Percentiles rank a stretch among this genome's conserved stretches.
These are phyloP conservation scores for Leuciscus waleckii DNA, from an alignment of 2,797 vertebrate species.

Conservation along the genomic window DNA sequence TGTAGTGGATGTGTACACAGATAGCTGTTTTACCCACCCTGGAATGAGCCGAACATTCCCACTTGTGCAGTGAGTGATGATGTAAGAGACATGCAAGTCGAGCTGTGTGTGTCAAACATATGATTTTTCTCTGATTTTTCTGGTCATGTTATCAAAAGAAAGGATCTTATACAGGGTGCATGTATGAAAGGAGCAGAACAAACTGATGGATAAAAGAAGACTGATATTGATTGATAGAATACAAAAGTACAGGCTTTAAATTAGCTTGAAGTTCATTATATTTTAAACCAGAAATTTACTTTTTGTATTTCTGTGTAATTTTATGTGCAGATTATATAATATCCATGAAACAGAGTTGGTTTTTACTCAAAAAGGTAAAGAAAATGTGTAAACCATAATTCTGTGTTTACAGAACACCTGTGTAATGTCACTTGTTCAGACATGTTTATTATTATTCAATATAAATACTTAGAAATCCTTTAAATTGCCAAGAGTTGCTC, in stretches of 20 bases:
- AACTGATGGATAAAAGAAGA: constrained; percentile 58
- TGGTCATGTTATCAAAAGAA: constrained; percentile 67
- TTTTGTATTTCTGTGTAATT: background rate
- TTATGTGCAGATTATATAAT: background rate
- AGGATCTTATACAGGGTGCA: constrained; percentile 67
- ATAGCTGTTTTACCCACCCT: constrained; percentile 23
- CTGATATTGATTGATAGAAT: background rate
- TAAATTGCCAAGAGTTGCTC: constrained; percentile 36
- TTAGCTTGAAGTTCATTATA: background rate
- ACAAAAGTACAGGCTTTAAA: background rate
- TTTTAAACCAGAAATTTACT: background rate
- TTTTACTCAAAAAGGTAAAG: background rate
- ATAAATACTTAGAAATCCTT: constrained; percentile 40
- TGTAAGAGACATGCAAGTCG: constrained; percentile 77
- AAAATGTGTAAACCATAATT: background rate
- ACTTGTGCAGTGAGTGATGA: constrained; percentile 74
- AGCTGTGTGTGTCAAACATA: constrained; percentile 68
- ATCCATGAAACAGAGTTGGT: background rate
- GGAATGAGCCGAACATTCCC: constrained; percentile 21
- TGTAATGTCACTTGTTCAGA: background rate
- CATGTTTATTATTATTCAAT: background rate
- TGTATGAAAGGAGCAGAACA: constrained; percentile 60
- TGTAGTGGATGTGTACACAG: constrained; percentile 13
- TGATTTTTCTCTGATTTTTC: constrained; percentile 64
- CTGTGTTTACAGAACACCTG: background rate